Conservation (phyloP, 2,888 invertebrate species). For the Chalcis sispes region DNA sequence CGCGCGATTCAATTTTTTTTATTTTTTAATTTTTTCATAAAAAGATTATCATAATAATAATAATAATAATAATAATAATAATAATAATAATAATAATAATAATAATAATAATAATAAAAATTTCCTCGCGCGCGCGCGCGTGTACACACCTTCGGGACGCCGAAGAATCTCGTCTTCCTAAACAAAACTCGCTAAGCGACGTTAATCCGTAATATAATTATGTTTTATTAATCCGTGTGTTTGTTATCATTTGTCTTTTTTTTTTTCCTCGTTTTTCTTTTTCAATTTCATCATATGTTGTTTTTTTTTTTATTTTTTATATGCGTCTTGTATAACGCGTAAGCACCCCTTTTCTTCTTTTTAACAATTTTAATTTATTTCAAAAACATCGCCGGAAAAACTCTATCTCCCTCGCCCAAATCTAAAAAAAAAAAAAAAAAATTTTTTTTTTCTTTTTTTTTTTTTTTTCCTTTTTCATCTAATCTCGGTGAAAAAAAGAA, state of each 20-base stretch:
- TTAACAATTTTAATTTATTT: conserved; percentile 1
- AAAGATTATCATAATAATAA: too few relatives aligned
- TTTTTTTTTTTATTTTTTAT: conserved; percentile 14
- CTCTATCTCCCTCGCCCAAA: conserved; percentile 24
- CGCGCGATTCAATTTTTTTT: conserved; percentile 5
- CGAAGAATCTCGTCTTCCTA: conserved; percentile 21
- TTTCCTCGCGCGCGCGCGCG: not conserved
- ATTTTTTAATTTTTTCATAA: not conserved
- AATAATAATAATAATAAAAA: conserved; percentile 3
- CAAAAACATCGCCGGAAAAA: not conserved
- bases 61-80: not conserved
- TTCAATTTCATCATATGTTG: not conserved
- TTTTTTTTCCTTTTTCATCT: not conserved
- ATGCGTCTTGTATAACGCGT: conserved; percentile 17
- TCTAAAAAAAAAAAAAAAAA: not conserved
- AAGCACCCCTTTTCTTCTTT: conserved; percentile 26
- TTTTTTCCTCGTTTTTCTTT: too few relatives aligned
- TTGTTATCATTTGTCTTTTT: conserved; percentile 6
- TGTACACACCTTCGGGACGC: not conserved
- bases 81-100: conserved; percentile 13
- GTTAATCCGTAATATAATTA: conserved; percentile 3
- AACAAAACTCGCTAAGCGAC: conserved; percentile 24
- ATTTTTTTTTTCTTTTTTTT: too few relatives aligned
- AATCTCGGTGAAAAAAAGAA: conserved; percentile 34
- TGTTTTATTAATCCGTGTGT: conserved; percentile 24